A percentile compares a stretch with the other conserved stretches of the same genome.
These are phyloP conservation scores for Ceyx melanurus DNA, from an alignment of 2,113 vertebrate species.

Conservation along the genomic window DNA sequence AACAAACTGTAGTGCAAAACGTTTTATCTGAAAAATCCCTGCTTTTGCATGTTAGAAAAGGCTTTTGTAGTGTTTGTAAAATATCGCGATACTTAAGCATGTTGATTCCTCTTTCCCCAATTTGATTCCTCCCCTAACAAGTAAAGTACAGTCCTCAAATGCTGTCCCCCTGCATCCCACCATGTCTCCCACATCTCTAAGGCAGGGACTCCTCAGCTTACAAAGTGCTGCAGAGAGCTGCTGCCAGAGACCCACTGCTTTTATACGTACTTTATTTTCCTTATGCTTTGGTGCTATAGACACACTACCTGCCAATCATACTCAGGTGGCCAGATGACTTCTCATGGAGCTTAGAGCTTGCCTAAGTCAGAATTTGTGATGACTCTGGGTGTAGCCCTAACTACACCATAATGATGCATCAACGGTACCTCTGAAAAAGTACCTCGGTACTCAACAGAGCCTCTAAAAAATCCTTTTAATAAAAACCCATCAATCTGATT, in stretches of 20 bases:
- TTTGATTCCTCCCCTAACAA: background rate
- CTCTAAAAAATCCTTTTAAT: background rate
- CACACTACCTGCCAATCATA: background rate
- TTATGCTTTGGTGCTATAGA: background rate
- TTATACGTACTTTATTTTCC: background rate
- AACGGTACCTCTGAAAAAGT: background rate
- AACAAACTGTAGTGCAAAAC: background rate
- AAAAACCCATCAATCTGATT: background rate
- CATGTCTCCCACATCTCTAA: background rate
- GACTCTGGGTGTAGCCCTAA: background rate
- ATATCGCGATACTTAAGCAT: accelerated
- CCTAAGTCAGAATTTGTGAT: background rate
- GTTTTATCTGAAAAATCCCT: background rate
- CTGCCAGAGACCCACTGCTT: background rate
- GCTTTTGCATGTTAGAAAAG: background rate
- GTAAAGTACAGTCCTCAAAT: background rate
- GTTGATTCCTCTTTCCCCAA: background rate
- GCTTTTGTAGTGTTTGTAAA: background rate
- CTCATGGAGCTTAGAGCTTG: background rate
- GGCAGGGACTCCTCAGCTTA: background rate
- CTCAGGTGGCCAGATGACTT: background rate
- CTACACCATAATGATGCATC: accelerated
- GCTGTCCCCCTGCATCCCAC: background rate
- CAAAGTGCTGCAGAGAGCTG: background rate
- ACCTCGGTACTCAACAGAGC: no score